Evolutionary conservation across 64 coral and sea anemone genomes (phyloP), one percentile per base, ranked within the genome.

Genomic region (Dendrophyllia cribrosa): DNA sequence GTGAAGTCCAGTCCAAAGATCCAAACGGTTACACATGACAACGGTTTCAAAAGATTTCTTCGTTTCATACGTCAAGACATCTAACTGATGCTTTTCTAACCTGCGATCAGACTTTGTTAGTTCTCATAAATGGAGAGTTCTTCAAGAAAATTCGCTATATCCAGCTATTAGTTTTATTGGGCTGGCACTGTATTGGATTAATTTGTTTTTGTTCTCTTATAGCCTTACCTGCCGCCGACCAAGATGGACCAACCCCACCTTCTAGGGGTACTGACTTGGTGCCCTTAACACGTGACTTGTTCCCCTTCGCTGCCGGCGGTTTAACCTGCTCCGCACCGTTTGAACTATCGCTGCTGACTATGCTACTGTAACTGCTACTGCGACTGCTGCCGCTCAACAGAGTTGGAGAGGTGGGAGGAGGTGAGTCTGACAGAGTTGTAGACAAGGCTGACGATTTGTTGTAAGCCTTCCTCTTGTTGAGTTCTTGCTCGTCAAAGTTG

Each of bases 311-410:
- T 44, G 76, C 75, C 7, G 85, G 21, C 11, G 46, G 61, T 48
- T 96, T 96, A 15, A 44, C 88, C 45, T 94, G 92, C 68, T 97
- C 95, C 26, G 72, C 50, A 24, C 87, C 82, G 34, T 82, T 88
- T 11, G 95, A 94, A 58, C 92, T 16, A 9, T 92, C 91, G 20
- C 93, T 92, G 70, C 92, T 94, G 46, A 94, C 92, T 12, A 97
- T 94, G 51, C 91, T 97, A 70, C 95, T 97, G 55, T 94, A 94
- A 67, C 92, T 94, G 47, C 95, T 97, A 16, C 95, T 97, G 12
- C 95, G 91, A 10, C 95, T 97, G 66, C 95, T 96, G 1, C 95
- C 95, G 61, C 88, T 97, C 50, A 94, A 77, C 16, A 70, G 79
- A 9, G 92, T 94, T 3, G 95, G 91, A 45, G 95, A 94, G n/a